Conservation (phyloP, 2,797 vertebrate genomes). For the Hyperoplus immaculatus region DNA sequence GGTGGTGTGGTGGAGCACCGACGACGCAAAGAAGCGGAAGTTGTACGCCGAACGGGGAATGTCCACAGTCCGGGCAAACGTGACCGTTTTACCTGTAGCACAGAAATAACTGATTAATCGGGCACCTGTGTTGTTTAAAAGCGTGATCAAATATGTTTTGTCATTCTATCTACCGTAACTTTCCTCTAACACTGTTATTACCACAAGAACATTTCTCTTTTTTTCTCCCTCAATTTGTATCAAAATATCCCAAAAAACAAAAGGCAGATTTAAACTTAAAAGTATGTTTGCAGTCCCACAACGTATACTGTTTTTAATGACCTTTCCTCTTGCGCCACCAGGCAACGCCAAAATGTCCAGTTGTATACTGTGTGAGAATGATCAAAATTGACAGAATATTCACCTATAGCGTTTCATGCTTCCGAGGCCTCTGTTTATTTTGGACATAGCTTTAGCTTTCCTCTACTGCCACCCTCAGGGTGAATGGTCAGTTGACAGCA, state of each 20-base stretch:
- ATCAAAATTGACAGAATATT: background rate
- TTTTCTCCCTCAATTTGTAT: background rate
- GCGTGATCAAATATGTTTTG: background rate
- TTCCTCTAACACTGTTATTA: background rate
- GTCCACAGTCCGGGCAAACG: constrained; percentile 90
- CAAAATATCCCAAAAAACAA: background rate
- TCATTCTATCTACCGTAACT: background rate
- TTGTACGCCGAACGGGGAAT: constrained; percentile 92
- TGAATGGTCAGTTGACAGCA: background rate
- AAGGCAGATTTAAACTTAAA: too few relatives aligned
- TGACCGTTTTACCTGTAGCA: constrained; percentile 91
- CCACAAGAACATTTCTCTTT: background rate
- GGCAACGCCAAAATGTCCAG: background rate
- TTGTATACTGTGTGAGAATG: background rate
- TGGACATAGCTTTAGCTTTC: background rate
- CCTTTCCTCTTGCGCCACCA: background rate
- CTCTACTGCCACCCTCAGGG: background rate
- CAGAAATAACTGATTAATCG: background rate
- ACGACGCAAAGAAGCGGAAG: constrained; percentile 95
- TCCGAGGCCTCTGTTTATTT: background rate
- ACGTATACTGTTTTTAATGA: background rate
- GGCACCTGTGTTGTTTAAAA: background rate
- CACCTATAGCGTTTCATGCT: background rate
- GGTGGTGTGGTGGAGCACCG: constrained; percentile 89
- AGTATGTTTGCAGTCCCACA: background rate